phyloP scores from a whole-genome alignment of 1,140 invertebrate species.

The Tetragnatha versicolor region DNA sequence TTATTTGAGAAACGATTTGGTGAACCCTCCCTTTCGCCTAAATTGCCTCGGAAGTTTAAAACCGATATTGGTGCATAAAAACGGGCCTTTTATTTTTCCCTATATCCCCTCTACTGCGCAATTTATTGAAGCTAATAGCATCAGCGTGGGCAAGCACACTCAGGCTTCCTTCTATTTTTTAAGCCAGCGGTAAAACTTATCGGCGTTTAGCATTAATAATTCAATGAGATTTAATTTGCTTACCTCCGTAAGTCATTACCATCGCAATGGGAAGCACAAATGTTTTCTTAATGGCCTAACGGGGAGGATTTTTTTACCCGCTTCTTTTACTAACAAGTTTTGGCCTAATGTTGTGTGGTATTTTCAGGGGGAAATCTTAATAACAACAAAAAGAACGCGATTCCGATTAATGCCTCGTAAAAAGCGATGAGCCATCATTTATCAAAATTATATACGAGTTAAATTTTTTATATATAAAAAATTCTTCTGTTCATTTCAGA shows the following conservation, averaged over 20 bases:
- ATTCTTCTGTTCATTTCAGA: no score
- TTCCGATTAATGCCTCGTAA: constrained; percentile 13
- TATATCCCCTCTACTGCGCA: constrained; percentile 17
- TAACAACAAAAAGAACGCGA: constrained; percentile 9
- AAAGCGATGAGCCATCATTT: not conserved
- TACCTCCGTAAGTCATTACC: constrained; percentile 51
- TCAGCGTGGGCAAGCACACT: constrained; percentile 3
- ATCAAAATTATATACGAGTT: not conserved
- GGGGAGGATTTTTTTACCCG: not conserved
- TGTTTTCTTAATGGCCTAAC: constrained; percentile 52
- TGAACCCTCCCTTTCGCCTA: constrained; percentile 28
- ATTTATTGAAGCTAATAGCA: constrained; percentile 48
- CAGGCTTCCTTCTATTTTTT: constrained; percentile 44
- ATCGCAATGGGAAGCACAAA: constrained; percentile 50
- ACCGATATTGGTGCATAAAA: constrained; percentile 53
- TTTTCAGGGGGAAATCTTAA: constrained; percentile 7
- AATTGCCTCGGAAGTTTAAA: constrained; percentile 45
- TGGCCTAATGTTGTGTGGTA: not conserved
- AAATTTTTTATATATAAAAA: no score
- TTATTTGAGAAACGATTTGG: constrained; percentile 53
- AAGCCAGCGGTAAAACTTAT: constrained; percentile 31
- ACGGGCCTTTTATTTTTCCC: constrained; percentile 38
- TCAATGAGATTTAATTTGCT: constrained; percentile 56
- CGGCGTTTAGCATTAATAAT: constrained; percentile 55
- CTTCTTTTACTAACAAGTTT: not conserved